These are phyloP conservation scores for Acanthurus tractus DNA, from an alignment of 2,797 vertebrate species.

Conservation along the genomic window DNA sequence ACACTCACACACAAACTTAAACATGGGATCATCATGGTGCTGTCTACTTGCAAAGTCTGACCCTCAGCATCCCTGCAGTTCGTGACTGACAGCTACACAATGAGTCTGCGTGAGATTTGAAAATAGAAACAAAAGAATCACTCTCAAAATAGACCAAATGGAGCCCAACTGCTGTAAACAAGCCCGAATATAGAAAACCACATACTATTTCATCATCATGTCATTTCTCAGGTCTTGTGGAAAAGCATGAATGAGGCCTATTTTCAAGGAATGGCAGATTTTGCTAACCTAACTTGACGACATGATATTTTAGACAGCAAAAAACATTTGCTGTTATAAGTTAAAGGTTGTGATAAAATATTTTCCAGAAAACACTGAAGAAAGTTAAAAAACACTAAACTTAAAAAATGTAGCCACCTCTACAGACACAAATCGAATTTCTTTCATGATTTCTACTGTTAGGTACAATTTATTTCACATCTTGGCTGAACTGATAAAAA, in stretches of 20 bases:
- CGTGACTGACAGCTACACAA: constrained; percentile 44
- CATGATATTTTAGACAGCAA: not conserved
- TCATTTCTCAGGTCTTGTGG: not conserved
- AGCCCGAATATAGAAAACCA: not conserved
- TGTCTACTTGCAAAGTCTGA: not conserved
- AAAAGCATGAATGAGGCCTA: not conserved
- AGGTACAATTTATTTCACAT: too few species aligned
- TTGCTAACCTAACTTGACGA: too few species aligned
- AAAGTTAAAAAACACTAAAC: too few species aligned
- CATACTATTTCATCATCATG: not conserved
- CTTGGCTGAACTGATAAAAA: too few species aligned
- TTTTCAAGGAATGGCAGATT: not conserved
- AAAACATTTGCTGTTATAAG: not conserved
- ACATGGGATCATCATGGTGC: not conserved
- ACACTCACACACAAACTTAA: not conserved
- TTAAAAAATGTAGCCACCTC: too few species aligned
- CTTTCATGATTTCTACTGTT: too few species aligned
- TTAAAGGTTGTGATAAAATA: too few species aligned
- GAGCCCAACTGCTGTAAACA: not conserved
- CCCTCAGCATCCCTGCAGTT: constrained; percentile 1
- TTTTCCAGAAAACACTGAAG: not conserved
- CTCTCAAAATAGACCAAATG: constrained; percentile 16
- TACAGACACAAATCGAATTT: too few species aligned
- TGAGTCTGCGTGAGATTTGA: constrained; percentile 3
- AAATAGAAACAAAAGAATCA: constrained; percentile 18